Percentiles rank a stretch among this genome's conserved stretches.
Conservation (phyloP, 2,888 invertebrate genomes). For the Lasioglossum figueresi region DNA sequence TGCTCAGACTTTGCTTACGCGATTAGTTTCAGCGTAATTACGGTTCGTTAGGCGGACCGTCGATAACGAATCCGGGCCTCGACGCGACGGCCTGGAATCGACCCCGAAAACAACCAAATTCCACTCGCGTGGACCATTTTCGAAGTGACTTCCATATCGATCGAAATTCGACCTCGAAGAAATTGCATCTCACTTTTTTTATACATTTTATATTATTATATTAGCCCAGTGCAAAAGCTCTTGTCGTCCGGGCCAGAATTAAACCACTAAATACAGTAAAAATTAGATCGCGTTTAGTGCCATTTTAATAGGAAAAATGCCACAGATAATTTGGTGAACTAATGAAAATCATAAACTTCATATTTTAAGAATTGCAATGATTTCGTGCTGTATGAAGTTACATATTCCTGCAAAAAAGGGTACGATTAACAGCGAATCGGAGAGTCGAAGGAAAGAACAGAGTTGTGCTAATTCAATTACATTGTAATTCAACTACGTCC, state of each 20-base stretch:
- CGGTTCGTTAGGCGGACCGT: neutral
- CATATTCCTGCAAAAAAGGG: neutral
- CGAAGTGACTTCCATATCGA: too few relatives aligned
- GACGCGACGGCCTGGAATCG: neutral
- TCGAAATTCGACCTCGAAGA: neutral
- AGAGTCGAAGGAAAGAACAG: neutral
- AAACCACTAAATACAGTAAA: too few relatives aligned
- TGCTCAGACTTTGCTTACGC: conserved; percentile 19
- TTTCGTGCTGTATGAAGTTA: too few relatives aligned
- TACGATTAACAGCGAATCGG: neutral
- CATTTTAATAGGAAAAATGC: too few relatives aligned
- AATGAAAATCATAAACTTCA: too few relatives aligned
- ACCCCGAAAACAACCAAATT: conserved; percentile 1
- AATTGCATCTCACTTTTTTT: neutral
- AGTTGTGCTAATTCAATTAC: too few relatives aligned
- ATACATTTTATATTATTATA: neutral
- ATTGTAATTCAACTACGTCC: too few relatives aligned
- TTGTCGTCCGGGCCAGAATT: too few relatives aligned
- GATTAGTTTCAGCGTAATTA: conserved; percentile 38
- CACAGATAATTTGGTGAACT: too few relatives aligned
- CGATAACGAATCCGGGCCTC: conserved; percentile 24
- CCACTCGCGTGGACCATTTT: neutral
- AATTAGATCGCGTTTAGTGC: too few relatives aligned
- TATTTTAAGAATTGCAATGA: too few relatives aligned
- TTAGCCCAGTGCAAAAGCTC: too few relatives aligned